phyloP scores from a whole-genome alignment of 35 echinoderm and acorn worm species.

The Lytechinus pictus region DNA sequence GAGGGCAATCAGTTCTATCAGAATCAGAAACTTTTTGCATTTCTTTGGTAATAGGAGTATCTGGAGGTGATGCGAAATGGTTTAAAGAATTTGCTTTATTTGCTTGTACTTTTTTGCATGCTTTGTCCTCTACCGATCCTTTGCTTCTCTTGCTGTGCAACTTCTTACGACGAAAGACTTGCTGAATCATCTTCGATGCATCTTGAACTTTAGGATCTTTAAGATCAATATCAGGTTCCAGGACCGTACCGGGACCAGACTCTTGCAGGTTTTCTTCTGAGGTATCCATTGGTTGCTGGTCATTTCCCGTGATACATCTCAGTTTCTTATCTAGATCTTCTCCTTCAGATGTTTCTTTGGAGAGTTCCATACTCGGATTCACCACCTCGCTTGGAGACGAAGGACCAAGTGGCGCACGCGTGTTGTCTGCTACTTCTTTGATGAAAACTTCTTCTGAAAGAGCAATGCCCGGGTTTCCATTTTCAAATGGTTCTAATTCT shows the following conservation, averaged over 20 bases:
- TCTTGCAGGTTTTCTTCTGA: background rate
- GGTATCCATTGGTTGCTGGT: background rate
- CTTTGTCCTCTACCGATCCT: conserved; percentile 3
- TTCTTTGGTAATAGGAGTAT: background rate
- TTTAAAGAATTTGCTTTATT: background rate
- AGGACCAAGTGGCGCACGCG: background rate
- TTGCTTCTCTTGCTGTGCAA: background rate
- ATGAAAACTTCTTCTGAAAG: background rate
- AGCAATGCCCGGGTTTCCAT: background rate
- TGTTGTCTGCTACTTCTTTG: background rate
- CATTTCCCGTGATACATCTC: background rate
- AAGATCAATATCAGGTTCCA: background rate
- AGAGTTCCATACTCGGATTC: background rate
- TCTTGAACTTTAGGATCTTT: background rate
- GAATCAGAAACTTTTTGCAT: background rate
- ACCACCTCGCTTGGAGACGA: background rate
- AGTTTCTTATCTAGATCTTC: background rate
- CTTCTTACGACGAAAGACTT: conserved; percentile 20
- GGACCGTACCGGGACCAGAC: background rate
- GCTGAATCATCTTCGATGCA: conserved; percentile 2
- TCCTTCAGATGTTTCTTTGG: background rate
- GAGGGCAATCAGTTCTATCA: background rate
- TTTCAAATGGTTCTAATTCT: background rate
- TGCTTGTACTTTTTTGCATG: background rate
- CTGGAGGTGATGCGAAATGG: background rate